Evolutionary conservation across 2,888 invertebrate genomes (phyloP).

Genomic region (Chrysolina americana): DNA sequence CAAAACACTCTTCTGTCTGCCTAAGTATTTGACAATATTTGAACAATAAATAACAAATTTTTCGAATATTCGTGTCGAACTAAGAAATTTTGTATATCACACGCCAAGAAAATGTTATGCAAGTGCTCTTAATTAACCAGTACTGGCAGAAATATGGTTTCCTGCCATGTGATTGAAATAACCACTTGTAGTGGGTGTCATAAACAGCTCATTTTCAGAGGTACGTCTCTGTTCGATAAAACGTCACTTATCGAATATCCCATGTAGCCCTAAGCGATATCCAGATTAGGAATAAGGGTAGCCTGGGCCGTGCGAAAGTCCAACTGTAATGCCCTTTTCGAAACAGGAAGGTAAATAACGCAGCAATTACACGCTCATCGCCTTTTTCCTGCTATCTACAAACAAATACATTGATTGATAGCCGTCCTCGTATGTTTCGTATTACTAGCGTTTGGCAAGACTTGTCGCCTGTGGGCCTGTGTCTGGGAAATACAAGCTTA

Average conservation of each 20-base stretch:
- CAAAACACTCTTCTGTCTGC: too few relatives aligned
- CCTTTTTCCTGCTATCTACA: constrained; percentile 58
- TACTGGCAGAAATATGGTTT: too few relatives aligned
- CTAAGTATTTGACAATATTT: too few relatives aligned
- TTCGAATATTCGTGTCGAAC: too few relatives aligned
- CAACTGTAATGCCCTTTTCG: constrained; percentile 59
- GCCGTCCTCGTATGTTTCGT: constrained; percentile 6
- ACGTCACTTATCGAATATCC: neutral
- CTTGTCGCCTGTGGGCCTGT: neutral
- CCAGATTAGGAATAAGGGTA: constrained; percentile 32
- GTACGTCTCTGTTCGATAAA: neutral
- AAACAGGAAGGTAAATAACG: constrained; percentile 66
- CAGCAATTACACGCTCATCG: constrained; percentile 65
- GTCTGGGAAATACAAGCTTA: too few relatives aligned
- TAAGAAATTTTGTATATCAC: too few relatives aligned
- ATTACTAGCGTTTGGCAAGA: neutral
- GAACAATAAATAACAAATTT: too few relatives aligned
- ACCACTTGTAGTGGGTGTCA: too few relatives aligned
- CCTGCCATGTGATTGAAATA: too few relatives aligned
- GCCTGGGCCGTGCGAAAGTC: constrained; percentile 63
- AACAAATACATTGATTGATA: constrained; percentile 53
- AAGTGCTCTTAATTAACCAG: too few relatives aligned
- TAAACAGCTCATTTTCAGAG: neutral
- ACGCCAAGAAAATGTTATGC: too few relatives aligned
- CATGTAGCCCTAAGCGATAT: constrained; percentile 29